A percentile compares a stretch with the other conserved stretches of the same genome.
Conservation (phyloP, 2,888 invertebrate genomes). For the Drosophila limbata region DNA sequence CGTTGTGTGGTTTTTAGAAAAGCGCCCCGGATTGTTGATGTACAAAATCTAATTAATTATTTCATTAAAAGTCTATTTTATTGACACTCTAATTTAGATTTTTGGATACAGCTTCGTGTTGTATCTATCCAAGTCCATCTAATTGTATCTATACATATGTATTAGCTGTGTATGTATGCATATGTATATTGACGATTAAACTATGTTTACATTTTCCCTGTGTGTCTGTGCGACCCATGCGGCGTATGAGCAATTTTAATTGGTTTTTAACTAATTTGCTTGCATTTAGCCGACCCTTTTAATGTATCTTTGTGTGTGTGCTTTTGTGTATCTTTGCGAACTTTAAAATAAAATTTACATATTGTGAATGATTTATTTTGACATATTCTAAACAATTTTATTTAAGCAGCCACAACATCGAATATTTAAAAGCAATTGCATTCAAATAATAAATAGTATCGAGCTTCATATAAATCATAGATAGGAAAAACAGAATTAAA, state of each 20-base stretch:
- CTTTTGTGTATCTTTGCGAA: slow-evolving; percentile 23
- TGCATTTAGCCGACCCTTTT: slow-evolving; percentile 46
- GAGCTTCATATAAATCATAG: not conserved
- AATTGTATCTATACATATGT: not conserved
- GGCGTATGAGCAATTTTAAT: slow-evolving; percentile 79
- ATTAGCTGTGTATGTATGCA: not conserved
- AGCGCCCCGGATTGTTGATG: slow-evolving; percentile 72
- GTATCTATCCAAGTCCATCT: not conserved
- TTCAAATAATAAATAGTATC: slow-evolving; percentile 20
- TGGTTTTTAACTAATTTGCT: slow-evolving; percentile 81
- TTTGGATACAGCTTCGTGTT: slow-evolving; percentile 58
- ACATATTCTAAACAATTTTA: slow-evolving; percentile 53
- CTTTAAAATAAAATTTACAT: slow-evolving; percentile 56
- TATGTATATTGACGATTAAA: slow-evolving; percentile 25
- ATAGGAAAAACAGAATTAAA: not conserved
- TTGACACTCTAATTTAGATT: slow-evolving; percentile 83
- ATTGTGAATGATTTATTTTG: slow-evolving; percentile 54
- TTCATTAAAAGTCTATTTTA: slow-evolving; percentile 81
- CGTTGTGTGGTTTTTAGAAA: slow-evolving; percentile 25
- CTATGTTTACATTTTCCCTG: slow-evolving; percentile 37
- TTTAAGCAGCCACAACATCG: slow-evolving; percentile 15
- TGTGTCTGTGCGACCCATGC: slow-evolving; percentile 43
- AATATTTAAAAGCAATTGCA: slow-evolving; percentile 20
- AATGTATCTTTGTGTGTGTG: slow-evolving; percentile 5
- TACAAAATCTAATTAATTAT: slow-evolving; percentile 83